These are phyloP conservation scores for Melanitta fusca DNA, from an alignment of 2,797 vertebrate species.

Conservation along the genomic window DNA sequence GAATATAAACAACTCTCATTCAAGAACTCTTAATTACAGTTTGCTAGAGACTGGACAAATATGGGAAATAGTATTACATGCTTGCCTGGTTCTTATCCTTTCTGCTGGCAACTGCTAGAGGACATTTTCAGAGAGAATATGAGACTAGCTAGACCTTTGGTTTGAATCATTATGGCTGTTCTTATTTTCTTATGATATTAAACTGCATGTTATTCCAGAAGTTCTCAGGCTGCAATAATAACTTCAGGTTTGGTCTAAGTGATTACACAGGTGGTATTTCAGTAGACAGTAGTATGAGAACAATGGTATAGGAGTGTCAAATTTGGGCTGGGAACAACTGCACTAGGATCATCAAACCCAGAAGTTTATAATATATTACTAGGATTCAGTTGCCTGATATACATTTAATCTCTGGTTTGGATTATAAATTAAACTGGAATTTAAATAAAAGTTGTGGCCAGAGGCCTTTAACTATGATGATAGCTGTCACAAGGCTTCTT, in stretches of 20 bases:
- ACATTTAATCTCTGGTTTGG: conserved; percentile 67
- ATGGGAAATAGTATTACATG: neutral
- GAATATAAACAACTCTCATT: neutral
- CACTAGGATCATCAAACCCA: conserved; percentile 32
- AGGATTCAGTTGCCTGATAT: conserved; percentile 39
- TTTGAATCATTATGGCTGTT: conserved; percentile 22
- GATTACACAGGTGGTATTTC: conserved; percentile 53
- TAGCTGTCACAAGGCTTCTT: conserved; percentile 56
- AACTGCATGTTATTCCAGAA: conserved; percentile 73
- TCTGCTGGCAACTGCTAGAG: conserved; percentile 4
- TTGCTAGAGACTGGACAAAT: neutral
- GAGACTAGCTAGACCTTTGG: neutral
- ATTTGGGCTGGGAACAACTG: conserved; percentile 50
- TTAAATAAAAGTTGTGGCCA: conserved; percentile 58
- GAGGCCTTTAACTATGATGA: conserved; percentile 51
- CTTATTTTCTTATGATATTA: conserved; percentile 26
- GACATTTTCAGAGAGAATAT: neutral
- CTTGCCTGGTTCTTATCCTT: conserved; percentile 31
- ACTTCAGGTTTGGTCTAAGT: conserved; percentile 9
- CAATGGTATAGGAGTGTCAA: conserved; percentile 35
- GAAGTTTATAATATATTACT: neutral
- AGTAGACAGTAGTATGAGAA: conserved; percentile 36
- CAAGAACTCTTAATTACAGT: neutral
- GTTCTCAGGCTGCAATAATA: conserved; percentile 30
- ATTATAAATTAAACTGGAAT: conserved; percentile 67